Base-by-base conservation (phyloP, 2,113 vertebrate species). In the Anarrhichthys ocellatus region DNA sequence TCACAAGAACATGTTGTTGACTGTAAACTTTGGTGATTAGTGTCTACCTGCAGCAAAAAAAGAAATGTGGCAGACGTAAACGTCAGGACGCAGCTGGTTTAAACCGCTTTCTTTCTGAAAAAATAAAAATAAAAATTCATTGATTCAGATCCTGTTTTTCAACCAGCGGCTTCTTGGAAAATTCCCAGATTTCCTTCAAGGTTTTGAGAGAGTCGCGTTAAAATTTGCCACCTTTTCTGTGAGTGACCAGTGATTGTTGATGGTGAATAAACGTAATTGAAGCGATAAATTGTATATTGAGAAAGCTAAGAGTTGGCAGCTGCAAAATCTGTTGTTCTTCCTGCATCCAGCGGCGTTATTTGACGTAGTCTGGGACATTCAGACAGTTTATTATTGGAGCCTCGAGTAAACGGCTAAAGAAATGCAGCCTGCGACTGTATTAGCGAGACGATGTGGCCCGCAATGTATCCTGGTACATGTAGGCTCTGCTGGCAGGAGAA, bases 21-120 rank as follows among this genome's bases (percentile, higher is more conserved):
- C 73, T 22, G 38, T 58, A 64, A 70, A 82, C 36, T 27, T 11
- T 32, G 48, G 50, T 73, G 81, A 83, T 83, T 67, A 73, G 75
- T 34, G 59, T 50, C 40, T 42, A n/a, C 29, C 62, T 54, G 59
- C 73, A 40, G 66, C 29, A 24, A n/a, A 11, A 27, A 56, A 29
- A 38, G n/a, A 66, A 42, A n/a, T 42, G n/a, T 46, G 4, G 9
- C 38, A 48, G 63, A 50, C 8, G 9, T 27, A 40, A 61, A 46
- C 22, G 27, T 27, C 22, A 56, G 48, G 29, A 52, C 6, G 52
- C 32, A 9, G 68, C 24, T 6, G 13, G 13, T 56, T 72, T 18
- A 38, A 59, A 20, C 22, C 5, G 38, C 68, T 24, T n/a, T 32
- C 29, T 54, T n/a, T 50, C 6, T 32, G 32, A 13, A 50, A 32